Evolutionary conservation across 64 coral and sea anemone genomes (phyloP), one percentile per base, ranked within the genome.

Genomic region (Actinia equina): DNA sequence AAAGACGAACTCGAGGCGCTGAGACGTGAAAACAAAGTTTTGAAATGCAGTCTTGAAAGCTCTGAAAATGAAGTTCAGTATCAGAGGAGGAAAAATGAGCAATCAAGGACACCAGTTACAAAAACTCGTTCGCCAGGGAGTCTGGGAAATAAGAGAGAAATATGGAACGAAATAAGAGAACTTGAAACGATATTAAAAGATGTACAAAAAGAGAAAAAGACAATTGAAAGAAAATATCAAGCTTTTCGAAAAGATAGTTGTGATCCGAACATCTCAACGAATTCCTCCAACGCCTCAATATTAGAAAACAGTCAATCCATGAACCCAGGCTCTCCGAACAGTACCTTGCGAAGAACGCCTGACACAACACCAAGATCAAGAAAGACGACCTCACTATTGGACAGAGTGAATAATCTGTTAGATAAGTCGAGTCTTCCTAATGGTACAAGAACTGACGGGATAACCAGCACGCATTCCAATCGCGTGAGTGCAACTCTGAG

Each of bases 131-230:
- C 83, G 45, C 83, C 54, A n/a, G 44, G 44, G 2, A 81, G 90
- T 85, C 67, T 86, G 30, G 86, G 87, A 7, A 97, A 97, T 70
- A 97, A 93, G 82, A 89, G 88, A 64, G 86, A 93, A 84, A 93
- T 97, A 26, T 97, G 94, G 94, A 77, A 84, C 42, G 94, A 97
- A 59, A 97, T 97, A 45, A 91, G 94, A 25, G 94, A 97, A 76
- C 80, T 97, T 1, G 94, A 97, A 61, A 97, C 88, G 51, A 97
- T 97, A 51, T 22, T 97, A 5, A 97, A 97, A 78, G 94, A 93
- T 71, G 94, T 97, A 6, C 94, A 97, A 51, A 89, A 89, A 61
- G 94, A 97, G 53, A 97, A 97, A 52, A 85, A 84, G 82, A 97
- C 82, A 52, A 88, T 97, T 59, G 94, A 97, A 69, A 97, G 93